Base-by-base conservation (phyloP, 2,888 invertebrate species). In the Biston betularia region DNA sequence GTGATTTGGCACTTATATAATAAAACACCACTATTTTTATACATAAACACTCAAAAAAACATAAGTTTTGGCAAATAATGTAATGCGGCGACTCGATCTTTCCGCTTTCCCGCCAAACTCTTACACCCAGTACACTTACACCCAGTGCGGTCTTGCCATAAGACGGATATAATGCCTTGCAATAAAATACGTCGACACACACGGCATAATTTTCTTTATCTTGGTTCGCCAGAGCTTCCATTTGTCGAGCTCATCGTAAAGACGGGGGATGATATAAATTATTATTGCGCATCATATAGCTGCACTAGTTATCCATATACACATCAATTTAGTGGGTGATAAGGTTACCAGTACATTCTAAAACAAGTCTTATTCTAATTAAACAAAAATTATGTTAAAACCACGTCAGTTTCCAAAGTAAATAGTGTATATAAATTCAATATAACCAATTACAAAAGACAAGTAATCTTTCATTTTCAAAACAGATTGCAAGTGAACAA, bases 171-270 rank as follows among this genome's bases (percentile, higher is more conserved):
- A 77, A 76, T 71, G 75, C 62, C 62, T 33, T 48, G 71, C 72
- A 75, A 77, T 75, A 77, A 77, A 77, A 75, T 73, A 75, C 63
- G 69, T 70, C 72, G 63, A 56, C 70, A 70, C 70, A 83, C 79
- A 82, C 77, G 80, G 81, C 81, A 87, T 90, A 88, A 91, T 90
- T 89, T 91, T 91, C 90, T 91, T 89, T 91, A 90, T 91, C 90
- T 86, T 80, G 75, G 74, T 75, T 74, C 79, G 81, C 80, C 90
- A 91, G 89, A 84, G 79, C 80, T 85, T 85, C 82, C 86, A 88
- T 89, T 89, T 86, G 86, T 86, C 83, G 83, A 77, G 79, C 84
- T 86, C 86, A 84, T 89, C 87, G 86, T 86, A 86, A 88, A 83
- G 79, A 75, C 76, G 79, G 79, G 80, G 78, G 78, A 77, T 77